A percentile compares a stretch with the other conserved stretches of the same genome.
These are phyloP conservation scores for Steromphala cineraria DNA, from an alignment of 2,888 invertebrate genomes.

Conservation along the genomic window DNA sequence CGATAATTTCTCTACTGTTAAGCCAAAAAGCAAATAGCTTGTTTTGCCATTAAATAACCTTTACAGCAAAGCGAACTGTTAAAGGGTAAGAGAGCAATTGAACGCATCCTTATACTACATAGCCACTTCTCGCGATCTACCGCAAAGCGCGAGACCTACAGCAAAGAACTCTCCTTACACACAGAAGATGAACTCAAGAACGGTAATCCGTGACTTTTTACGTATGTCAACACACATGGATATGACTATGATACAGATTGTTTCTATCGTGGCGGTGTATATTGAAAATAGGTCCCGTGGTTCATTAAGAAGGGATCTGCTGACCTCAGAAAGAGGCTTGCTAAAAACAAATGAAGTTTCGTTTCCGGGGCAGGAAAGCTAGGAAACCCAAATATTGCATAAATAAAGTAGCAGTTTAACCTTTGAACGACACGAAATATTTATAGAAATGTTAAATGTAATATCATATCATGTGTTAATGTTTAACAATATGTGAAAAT, in stretches of 20 bases:
- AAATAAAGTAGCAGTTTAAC: background rate
- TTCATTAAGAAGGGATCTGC: background rate
- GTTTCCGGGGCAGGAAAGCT: too few species aligned
- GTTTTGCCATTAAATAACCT: conserved; percentile 8
- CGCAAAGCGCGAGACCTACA: background rate
- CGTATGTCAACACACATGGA: background rate
- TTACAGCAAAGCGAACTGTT: background rate
- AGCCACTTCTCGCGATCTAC: conserved; percentile 2
- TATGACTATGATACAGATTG: background rate
- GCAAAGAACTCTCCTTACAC: background rate
- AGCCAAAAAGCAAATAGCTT: background rate
- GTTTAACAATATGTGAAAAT: background rate
- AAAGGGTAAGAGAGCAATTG: background rate
- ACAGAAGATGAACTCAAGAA: background rate
- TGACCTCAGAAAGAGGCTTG: background rate
- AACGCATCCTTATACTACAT: background rate
- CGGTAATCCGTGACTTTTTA: background rate
- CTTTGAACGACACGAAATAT: background rate
- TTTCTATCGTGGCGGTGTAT: background rate
- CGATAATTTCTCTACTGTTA: background rate
- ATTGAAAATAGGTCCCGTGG: background rate
- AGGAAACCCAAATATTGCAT: background rate
- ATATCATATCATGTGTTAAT: background rate
- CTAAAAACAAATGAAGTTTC: background rate
- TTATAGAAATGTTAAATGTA: background rate